Evolutionary conservation across 2,113 vertebrate genomes (phyloP), one percentile per base, ranked within the genome.

Genomic region (Balaenoptera acutorostrata): DNA sequence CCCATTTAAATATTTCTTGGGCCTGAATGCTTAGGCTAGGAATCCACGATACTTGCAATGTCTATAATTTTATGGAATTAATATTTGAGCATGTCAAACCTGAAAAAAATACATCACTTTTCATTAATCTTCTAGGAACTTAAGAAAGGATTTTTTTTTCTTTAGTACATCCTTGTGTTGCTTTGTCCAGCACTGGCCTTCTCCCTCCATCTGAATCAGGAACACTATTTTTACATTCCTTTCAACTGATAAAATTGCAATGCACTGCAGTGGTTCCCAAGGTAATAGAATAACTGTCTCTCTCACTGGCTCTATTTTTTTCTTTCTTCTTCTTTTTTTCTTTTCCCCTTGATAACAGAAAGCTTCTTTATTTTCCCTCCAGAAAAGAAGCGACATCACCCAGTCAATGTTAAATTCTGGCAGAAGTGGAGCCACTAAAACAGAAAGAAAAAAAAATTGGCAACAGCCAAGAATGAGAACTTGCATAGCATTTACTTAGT

Each of bases 391-490:
- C 2, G 18, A 71, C 95, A 96, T 94, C 64, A 89, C 46, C 85
- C 87, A 69, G 89, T 96, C 91, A 94, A 17, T 91, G 88, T 82
- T 96, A 95, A 95, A 96, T 93, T 93, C 63, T 95, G 95, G 86
- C 97, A 98, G 88, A 83, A 96, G 93, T 49, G n/a, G 41, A 95
- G 63, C 14, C 69, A 77, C 88, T 68, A 90, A 97, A 96, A 93
- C 93, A 88, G 93, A 83, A 91, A 33, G 23, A 72, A 27, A 33
- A 93, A 83, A 75, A 36, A 57, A 14, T 74, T 82, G 88, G 93
- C 90, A 89, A 71, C 12, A 84, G 81, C 61, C 77, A 89, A 85
- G 78, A 90, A 91, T 55, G 31, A 91, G 72, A 83, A 55, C 31
- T 72, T 49, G 27, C 64, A 49, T 49, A 64, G 71, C 23, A 25